phyloP scores from a whole-genome alignment of 2,797 vertebrate species.

The Mormyrus proboscirostris region DNA sequence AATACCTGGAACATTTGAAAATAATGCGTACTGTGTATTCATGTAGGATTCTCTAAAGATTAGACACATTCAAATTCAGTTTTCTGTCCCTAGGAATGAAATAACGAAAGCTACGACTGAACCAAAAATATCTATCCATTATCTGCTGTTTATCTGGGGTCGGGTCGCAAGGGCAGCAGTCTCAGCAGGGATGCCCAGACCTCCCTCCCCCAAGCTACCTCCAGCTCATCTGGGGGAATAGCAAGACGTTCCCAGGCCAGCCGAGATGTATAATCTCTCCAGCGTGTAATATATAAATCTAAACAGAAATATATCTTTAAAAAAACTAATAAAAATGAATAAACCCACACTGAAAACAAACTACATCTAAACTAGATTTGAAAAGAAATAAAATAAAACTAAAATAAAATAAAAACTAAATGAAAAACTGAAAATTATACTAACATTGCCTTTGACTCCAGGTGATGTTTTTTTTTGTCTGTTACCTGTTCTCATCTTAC shows the following conservation, averaged over 20 bases:
- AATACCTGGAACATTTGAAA: background rate
- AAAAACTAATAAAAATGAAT: background rate
- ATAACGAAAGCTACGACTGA: background rate
- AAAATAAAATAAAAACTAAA: background rate
- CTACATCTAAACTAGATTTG: background rate
- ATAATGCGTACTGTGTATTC: background rate
- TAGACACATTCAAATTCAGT: background rate
- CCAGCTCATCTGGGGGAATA: background rate
- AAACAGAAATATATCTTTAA: background rate
- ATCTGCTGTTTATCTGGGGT: background rate
- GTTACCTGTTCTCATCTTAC: background rate
- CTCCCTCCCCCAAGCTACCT: background rate
- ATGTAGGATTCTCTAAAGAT: background rate
- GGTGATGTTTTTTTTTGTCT: background rate
- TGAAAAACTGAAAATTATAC: background rate
- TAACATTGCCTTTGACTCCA: background rate
- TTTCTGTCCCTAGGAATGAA: background rate
- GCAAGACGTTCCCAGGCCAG: background rate
- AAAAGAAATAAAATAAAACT: background rate
- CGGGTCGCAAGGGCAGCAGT: background rate
- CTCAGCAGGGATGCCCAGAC: background rate
- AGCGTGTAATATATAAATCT: background rate
- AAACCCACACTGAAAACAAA: background rate
- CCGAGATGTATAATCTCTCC: background rate
- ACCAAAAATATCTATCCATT: background rate